Evolutionary conservation across 2,888 invertebrate genomes (phyloP).

Genomic region (Entomobrya proxima): DNA sequence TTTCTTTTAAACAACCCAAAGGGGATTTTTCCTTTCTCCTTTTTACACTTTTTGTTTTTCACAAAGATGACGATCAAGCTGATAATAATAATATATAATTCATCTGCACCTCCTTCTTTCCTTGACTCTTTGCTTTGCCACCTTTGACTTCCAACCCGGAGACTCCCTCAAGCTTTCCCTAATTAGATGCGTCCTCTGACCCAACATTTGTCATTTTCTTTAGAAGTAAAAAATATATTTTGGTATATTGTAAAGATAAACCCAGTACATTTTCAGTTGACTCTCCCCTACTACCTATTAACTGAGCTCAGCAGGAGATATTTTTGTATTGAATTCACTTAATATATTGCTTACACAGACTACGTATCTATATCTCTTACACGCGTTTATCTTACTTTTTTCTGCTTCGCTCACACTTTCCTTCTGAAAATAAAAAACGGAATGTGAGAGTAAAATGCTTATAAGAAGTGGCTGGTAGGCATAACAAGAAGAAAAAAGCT

Average conservation of each 20-base stretch:
- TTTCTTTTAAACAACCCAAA: neutral
- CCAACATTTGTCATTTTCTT: constrained; percentile 63
- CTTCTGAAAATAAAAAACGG: constrained; percentile 11
- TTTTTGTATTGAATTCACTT: constrained; percentile 5
- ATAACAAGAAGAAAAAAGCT: constrained; percentile 8
- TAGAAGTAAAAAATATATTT: constrained; percentile 40
- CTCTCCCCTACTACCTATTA: neutral
- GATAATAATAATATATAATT: constrained; percentile 42
- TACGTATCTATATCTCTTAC: neutral
- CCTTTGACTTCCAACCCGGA: constrained; percentile 39
- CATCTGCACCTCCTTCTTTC: neutral
- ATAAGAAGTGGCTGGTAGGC: neutral
- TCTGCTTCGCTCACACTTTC: constrained; percentile 1
- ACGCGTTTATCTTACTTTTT: constrained; percentile 37
- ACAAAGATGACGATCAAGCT: neutral
- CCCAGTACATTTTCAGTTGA: neutral
- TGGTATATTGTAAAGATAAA: constrained; percentile 7
- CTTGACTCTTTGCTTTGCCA: constrained; percentile 13
- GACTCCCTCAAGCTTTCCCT: constrained; percentile 55
- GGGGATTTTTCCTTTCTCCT: constrained; percentile 3
- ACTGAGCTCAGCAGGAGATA: constrained; percentile 38
- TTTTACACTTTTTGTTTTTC: no score
- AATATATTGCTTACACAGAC: neutral
- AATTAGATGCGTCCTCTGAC: constrained; percentile 63
- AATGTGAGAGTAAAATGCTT: neutral